Base-by-base conservation (phyloP, 2,888 invertebrate species). In the Caenorhabditis uteleia region DNA sequence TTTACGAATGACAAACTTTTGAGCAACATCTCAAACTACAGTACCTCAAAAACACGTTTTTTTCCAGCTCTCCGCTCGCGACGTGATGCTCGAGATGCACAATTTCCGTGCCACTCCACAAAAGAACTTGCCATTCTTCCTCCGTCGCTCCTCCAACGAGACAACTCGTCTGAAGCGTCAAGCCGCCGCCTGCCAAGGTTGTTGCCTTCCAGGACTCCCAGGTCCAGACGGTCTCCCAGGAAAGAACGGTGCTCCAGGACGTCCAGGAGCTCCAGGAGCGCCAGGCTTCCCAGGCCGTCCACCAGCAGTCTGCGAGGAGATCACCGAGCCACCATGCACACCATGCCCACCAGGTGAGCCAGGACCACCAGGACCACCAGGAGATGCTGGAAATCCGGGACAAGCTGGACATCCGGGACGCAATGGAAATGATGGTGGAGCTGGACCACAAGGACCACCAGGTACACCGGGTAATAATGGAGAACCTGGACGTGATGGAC, bases 261-360 rank as follows among this genome's bases (percentile, higher is more conserved):
- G 77, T n/a, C 81, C 81, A n/a, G 81, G 81, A 47, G 79, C 79
- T 29, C 80, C 81, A 36, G 81, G 80, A 54, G 77, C 78, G 3
- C 78, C 78, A 8, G 82, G 82, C 36, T 82, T 82, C 72, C 82
- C 82, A 12, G 82, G 82, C 54, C 47, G 80, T 18, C 80, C 80
- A 29, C 82, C 82, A 66, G 82, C 82, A 47, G 62, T 81, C 31
- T 81, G 82, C 47, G 80, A 79, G 54, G 78, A 80, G 59, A 70
- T 81, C 47, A 82, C 82, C 38, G 79, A 78, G 45, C 82, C 82
- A 7, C 82, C 82, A 20, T 82, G 82, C 75, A 74, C 68, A 5
- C 77, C 82, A 12, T 82, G 82, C 56, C 80, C 82, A 36, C 80
- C 82, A 18, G 82, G 82, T 55, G 81, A 80, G 62, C 75, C 79